Evolutionary conservation across 2,888 invertebrate genomes (phyloP).

Genomic region (Drosophila buzzatii): DNA sequence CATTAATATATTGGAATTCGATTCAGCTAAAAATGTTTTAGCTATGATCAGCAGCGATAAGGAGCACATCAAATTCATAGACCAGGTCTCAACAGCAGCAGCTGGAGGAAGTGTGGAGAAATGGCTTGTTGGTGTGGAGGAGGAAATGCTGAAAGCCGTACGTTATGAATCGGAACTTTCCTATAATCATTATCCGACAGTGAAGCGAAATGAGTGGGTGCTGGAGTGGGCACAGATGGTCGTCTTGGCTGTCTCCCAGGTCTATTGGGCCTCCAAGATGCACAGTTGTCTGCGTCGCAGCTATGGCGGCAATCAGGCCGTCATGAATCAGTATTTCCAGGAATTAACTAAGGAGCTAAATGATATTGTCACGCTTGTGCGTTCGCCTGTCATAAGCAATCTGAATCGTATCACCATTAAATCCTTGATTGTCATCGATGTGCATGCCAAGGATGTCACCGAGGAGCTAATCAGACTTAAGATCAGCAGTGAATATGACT

Average conservation of each 20-base stretch:
- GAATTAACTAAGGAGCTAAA: conserved; percentile 86
- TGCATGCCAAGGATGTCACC: conserved; percentile 90
- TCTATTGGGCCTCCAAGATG: conserved; percentile 89
- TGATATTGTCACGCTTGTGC: conserved; percentile 87
- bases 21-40: conserved; percentile 86
- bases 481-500: conserved; percentile 87
- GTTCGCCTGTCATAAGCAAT: conserved; percentile 87
- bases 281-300: conserved; percentile 86
- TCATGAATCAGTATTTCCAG: conserved; percentile 85
- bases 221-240: conserved; percentile 89
- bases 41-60: conserved; percentile 88
- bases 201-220: conserved; percentile 86
- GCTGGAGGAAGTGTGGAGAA: conserved; percentile 88
- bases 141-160: conserved; percentile 87
- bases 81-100: conserved; percentile 86
- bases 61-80: conserved; percentile 87
- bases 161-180: conserved; percentile 85
- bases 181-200: conserved; percentile 83
- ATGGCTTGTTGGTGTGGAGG: conserved; percentile 89
- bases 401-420: conserved; percentile 88
- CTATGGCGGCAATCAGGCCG: conserved; percentile 78
- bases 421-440: conserved; percentile 90
- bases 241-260: conserved; percentile 87
- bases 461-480: conserved; percentile 86
- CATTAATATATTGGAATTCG: conserved; percentile 86